Base-by-base conservation (phyloP, 2,797 vertebrate genomes). In the Sebastes alutus region DNA sequence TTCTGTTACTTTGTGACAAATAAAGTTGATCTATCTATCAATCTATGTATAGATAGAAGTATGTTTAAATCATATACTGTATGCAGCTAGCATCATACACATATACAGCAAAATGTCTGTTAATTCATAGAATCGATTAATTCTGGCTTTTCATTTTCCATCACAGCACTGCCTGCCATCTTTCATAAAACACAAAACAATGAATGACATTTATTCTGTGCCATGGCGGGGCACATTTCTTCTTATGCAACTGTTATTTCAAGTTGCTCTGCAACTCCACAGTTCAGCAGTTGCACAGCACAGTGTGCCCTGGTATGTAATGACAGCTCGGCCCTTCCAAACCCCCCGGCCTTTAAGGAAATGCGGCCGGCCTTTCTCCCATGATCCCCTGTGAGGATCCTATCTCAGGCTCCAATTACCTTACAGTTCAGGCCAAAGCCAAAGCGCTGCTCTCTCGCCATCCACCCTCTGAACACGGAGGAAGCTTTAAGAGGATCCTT, bases 321-420 rank as follows among this genome's bases (percentile, higher is more conserved):
- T 27, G 56, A 54, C 75, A 74, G 54, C 46, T 70, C 55, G 46
- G 63, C 14, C 35, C 62, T 65, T 18, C 2, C 29, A 75, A 62
- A 56, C 63, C n/a, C 2, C 59, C 69, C 68, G 72, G 70, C 82
- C 77, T 87, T 85, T 82, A 79, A 83, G 73, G 70, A 83, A 83
- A 83, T 14, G 38, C 60, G 79, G 59, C 59, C 84, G 33, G 68
- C 29, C 33, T 70, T 61, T 89, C 69, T 83, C 72, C 82, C 77
- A 66, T 56, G 73, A 88, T 88, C 81, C 92, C 80, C 74, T 49
- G 85, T 76, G 87, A 90, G 85, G 89, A 92, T 93, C 89, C 69
- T 30, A 80, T 90, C 89, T 64, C 90, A 69, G 77, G 84, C 81
- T 90, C 92, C 78, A 60, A 55, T 93, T 92, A 90, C 91, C 58